Evolutionary conservation across 2,797 vertebrate species (phyloP), one percentile per base, ranked within the genome.

Genomic region (Coracias cyanogaster): DNA sequence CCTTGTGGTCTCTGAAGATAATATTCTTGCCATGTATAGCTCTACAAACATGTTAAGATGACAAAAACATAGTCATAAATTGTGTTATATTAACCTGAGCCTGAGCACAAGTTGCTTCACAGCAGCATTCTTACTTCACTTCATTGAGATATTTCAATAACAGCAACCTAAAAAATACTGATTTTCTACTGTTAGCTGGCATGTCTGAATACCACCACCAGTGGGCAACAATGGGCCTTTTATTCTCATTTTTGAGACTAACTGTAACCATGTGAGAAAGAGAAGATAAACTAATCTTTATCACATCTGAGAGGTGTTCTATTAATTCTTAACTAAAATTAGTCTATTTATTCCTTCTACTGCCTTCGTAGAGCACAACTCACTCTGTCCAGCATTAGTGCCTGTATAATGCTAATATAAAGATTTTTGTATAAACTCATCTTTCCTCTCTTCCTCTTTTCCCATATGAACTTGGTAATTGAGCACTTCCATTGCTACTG

Each of bases 141-240:
- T 89, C 35, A 39, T 26, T 1, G 10, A 71, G 45, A 46, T 43
- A 29, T 93, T 96, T 93, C 60, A 79, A 8, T 49, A 91, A 94
- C 2, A 1, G 15, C 29, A 65, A 46, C 7, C 31, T 19, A 58
- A 46, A 57, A 54, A 86, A 70, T 11, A 41, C n/a, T 1, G 12
- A 26, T 79, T 86, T 69, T 78, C 14, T 46, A 4, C 37, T 29
- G 7, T 62, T 74, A 21, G 29, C 9, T 46, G 46, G 22, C 57
- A 82, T 94, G 37, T 61, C 92, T 70, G 55, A 78, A 18, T 78
- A 58, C 31, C 24, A 74, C 93, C 90, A 94, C 84, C 77, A 91
- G 95, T 84, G 92, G 97, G 96, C 95, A 93, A 54, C 62, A 85
- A 91, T 11, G 37, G 82, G 45, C 85, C 78, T 97, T 82, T 84